Conservation (phyloP, 2,888 invertebrate genomes). For the Eupeodes latifasciatus region DNA sequence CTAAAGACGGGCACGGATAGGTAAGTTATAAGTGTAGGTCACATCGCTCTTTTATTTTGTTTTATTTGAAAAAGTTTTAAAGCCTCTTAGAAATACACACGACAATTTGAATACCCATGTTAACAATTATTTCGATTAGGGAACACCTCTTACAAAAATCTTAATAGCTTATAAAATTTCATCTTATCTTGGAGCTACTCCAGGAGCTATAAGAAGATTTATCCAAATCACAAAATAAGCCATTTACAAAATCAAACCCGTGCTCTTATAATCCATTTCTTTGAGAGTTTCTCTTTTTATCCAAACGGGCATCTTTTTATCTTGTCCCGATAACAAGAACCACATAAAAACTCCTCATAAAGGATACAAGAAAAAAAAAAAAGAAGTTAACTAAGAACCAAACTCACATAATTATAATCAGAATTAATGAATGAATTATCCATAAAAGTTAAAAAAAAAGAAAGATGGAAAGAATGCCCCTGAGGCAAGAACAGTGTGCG, state of each 20-base stretch:
- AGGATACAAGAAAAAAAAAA: slow-evolving; percentile 20
- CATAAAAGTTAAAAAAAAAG: slow-evolving; percentile 2
- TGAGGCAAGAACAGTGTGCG: slow-evolving; percentile 2
- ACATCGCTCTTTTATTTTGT: no score
- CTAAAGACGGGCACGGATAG: no score
- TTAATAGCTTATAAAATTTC: background rate
- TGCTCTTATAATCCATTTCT: background rate
- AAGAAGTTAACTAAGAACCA: slow-evolving; percentile 10
- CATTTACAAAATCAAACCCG: background rate
- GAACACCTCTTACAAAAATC: background rate
- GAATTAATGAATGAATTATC: slow-evolving; percentile 49
- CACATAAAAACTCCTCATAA: slow-evolving; percentile 10
- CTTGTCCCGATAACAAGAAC: slow-evolving; percentile 22
- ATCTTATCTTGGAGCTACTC: background rate
- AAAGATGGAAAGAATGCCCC: background rate
- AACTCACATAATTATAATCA: slow-evolving; percentile 38
- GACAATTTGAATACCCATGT: no score
- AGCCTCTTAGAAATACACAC: no score
- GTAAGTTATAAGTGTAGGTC: no score
- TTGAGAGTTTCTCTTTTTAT: background rate
- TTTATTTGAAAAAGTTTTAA: no score
- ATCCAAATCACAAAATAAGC: background rate
- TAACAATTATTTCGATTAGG: no score
- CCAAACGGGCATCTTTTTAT: slow-evolving; percentile 34
- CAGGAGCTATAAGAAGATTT: background rate